Percentiles rank a stretch among this genome's conserved stretches.
Conservation (phyloP, 2,888 invertebrate genomes). For the Ochropacha duplaris region DNA sequence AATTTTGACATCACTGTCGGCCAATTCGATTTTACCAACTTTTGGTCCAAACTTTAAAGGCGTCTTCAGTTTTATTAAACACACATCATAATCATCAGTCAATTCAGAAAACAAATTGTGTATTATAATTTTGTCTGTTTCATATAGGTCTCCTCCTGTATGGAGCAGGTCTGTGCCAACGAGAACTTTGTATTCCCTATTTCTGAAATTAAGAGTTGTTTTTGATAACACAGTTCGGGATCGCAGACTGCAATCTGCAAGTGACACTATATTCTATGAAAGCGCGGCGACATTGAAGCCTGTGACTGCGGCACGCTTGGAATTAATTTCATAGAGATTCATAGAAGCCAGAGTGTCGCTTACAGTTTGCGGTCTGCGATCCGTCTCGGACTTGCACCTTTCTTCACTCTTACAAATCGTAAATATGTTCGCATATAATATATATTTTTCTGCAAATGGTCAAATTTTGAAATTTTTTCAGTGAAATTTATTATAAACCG, state of each 20-base stretch:
- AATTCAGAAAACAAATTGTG: slow-evolving; percentile 10
- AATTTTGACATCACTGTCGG: slow-evolving; percentile 8
- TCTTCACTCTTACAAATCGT: neutral
- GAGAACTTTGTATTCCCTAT: neutral
- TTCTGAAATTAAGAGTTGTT: neutral
- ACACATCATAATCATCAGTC: slow-evolving; percentile 14
- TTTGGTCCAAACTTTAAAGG: slow-evolving; percentile 16
- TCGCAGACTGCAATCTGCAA: too few relatives aligned
- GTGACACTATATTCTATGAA: too few relatives aligned
- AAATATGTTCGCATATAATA: neutral
- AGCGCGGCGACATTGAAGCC: too few relatives aligned
- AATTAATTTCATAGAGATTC: too few relatives aligned
- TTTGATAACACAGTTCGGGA: neutral
- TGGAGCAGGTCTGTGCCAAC: slow-evolving; percentile 12
- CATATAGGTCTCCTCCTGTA: slow-evolving; percentile 9
- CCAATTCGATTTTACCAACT: slow-evolving; percentile 13
- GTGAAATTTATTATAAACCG: too few relatives aligned
- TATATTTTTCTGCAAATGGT: too few relatives aligned
- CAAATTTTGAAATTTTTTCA: too few relatives aligned
- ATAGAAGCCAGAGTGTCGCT: too few relatives aligned
- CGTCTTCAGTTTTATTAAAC: slow-evolving; percentile 14
- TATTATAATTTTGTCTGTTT: slow-evolving; percentile 12
- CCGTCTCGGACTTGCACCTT: too few relatives aligned
- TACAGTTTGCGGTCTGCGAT: too few relatives aligned
- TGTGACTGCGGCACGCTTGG: too few relatives aligned